Conservation (phyloP, 2,113 vertebrate species). For the Egretta garzetta region DNA sequence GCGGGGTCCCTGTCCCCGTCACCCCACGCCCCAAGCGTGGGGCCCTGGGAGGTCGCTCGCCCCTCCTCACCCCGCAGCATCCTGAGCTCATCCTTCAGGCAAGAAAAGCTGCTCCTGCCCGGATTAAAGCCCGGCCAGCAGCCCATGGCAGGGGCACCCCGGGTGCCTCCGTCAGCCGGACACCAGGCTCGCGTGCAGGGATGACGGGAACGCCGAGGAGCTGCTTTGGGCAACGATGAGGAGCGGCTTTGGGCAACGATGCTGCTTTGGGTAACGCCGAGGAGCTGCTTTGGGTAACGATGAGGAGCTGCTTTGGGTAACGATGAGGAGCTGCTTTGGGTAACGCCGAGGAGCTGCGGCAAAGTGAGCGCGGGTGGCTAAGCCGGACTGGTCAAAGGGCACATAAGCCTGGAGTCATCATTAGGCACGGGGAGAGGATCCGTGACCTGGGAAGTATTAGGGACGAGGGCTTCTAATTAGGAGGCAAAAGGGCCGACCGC, state of each 20-base stretch:
- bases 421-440: background rate
- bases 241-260: too few species aligned
- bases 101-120: background rate
- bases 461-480: background rate
- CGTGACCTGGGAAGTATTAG: background rate
- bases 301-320: too few species aligned
- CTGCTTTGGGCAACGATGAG: rapidly evolving
- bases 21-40: rapidly evolving
- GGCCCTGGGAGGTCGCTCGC: background rate
- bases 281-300: too few species aligned
- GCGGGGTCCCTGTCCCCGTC: rapidly evolving
- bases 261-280: too few species aligned
- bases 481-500: background rate
- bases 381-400: background rate
- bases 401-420: background rate
- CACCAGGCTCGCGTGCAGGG: background rate
- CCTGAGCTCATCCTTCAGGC: too few species aligned
- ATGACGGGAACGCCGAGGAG: rapidly evolving
- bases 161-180: background rate
- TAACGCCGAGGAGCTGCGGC: rapidly evolving
- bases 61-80: rapidly evolving
- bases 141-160: background rate
- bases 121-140: background rate
- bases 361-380: background rate
- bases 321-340: background rate